Conservation (phyloP, 2,888 invertebrate genomes). For the Teleiodes luculella region DNA sequence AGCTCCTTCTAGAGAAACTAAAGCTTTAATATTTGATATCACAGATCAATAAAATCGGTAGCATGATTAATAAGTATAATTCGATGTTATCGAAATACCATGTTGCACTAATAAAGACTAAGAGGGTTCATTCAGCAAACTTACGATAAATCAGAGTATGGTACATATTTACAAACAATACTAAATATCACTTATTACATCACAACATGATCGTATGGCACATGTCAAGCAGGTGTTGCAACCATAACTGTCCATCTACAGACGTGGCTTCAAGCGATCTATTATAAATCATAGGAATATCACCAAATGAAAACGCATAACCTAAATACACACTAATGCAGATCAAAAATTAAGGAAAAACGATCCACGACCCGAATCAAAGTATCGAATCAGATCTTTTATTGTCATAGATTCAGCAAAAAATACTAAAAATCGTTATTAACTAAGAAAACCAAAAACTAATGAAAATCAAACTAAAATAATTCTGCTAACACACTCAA, state of each 20-base stretch:
- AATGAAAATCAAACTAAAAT: conserved; percentile 73
- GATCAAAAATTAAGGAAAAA: conserved; percentile 60
- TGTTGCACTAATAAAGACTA: conserved; percentile 40
- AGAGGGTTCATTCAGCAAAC: conserved; percentile 41
- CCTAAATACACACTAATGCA: conserved; percentile 61
- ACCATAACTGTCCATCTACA: conserved; percentile 31
- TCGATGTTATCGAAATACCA: conserved; percentile 22
- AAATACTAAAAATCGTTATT: conserved; percentile 75
- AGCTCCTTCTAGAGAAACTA: neutral
- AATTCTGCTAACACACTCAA: conserved; percentile 77
- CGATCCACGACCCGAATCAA: conserved; percentile 40
- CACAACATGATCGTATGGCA: conserved; percentile 78
- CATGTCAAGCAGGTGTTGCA: conserved; percentile 67
- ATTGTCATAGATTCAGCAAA: conserved; percentile 79
- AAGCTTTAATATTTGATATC: neutral
- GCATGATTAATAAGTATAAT: neutral
- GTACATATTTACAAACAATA: conserved; percentile 78
- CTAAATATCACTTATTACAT: conserved; percentile 77
- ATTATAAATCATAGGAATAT: conserved; percentile 54
- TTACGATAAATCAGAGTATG: conserved; percentile 68
- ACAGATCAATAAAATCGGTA: conserved; percentile 5
- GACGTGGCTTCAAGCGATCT: conserved; percentile 70
- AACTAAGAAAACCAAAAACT: conserved; percentile 67
- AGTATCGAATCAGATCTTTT: conserved; percentile 78
- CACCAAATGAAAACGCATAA: conserved; percentile 61